phyloP scores from a whole-genome alignment of 2,888 invertebrate genomes.

The Eristalis arbustorum region DNA sequence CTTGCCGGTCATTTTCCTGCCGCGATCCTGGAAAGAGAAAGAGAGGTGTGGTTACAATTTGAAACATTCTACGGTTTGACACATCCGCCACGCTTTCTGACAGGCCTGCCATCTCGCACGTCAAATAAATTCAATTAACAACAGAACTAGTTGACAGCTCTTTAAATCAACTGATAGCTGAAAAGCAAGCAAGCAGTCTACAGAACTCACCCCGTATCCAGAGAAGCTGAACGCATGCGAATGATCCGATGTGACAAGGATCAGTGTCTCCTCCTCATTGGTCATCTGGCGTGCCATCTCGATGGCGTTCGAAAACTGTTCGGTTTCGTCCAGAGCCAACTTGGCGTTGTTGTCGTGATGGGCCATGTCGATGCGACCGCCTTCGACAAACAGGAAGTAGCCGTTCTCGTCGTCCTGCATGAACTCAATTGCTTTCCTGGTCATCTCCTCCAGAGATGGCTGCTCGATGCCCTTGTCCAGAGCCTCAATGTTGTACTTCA shows the following conservation, averaged over 20 bases:
- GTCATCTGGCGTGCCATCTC: constrained; percentile 84
- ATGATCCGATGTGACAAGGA: constrained; percentile 91
- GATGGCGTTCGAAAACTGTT: constrained; percentile 88
- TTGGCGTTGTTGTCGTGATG: constrained; percentile 78
- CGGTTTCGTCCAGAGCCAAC: constrained; percentile 79
- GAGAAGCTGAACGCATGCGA: constrained; percentile 88
- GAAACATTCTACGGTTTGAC: not conserved
- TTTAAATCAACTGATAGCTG: not conserved
- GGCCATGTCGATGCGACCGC: constrained; percentile 80
- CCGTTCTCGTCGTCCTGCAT: constrained; percentile 85
- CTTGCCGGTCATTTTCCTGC: constrained; percentile 74
- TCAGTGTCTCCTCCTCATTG: constrained; percentile 85
- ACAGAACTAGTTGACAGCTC: too few species aligned
- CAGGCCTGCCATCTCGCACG: too few species aligned
- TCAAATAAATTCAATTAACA: too few species aligned
- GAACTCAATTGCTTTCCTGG: constrained; percentile 87
- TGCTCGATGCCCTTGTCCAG: constrained; percentile 79
- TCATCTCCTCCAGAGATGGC: constrained; percentile 91
- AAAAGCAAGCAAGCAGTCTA: not conserved
- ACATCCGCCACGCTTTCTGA: not conserved
- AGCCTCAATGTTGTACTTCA: constrained; percentile 86
- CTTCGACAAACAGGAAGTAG: constrained; percentile 90
- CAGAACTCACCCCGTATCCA: constrained; percentile 84
- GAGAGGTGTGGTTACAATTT: not conserved
- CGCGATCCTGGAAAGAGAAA: constrained; percentile 73